Conservation (phyloP, 2,113 vertebrate genomes). For the Tretioscincus oriximinensis region DNA sequence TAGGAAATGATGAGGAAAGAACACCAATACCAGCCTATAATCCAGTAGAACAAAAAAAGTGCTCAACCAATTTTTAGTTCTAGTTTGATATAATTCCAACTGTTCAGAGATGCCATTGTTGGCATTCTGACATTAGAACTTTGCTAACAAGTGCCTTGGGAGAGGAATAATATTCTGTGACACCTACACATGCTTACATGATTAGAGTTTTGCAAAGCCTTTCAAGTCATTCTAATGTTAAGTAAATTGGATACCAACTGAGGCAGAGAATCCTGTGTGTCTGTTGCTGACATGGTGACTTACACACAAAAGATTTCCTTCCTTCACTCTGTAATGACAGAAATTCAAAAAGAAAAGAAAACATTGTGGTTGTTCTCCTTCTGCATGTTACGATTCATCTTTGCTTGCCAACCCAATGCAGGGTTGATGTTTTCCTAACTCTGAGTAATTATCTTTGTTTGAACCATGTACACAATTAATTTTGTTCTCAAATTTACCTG, state of each 20-base stretch:
- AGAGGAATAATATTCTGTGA: slow-evolving; percentile 34
- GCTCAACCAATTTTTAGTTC: slow-evolving; percentile 11
- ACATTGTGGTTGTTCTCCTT: not conserved
- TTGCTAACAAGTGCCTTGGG: slow-evolving; percentile 51
- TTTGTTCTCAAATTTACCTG: no score
- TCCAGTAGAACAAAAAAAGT: slow-evolving; percentile 9
- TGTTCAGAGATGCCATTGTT: slow-evolving; percentile 4
- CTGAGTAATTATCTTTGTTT: no score
- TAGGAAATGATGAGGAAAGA: not conserved
- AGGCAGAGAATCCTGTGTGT: slow-evolving; percentile 42
- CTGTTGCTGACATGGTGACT: slow-evolving; percentile 38
- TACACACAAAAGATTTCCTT: slow-evolving; percentile 20
- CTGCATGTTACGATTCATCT: no score
- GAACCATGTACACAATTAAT: no score
- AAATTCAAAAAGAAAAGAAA: not conserved
- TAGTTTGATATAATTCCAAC: not conserved
- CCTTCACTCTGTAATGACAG: not conserved
- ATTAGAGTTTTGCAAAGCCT: slow-evolving; percentile 13
- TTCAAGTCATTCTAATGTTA: slow-evolving; percentile 46
- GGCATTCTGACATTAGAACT: slow-evolving; percentile 40
- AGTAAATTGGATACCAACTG: slow-evolving; percentile 53
- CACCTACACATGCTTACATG: not conserved
- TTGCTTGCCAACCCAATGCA: no score
- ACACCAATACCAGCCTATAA: not conserved
- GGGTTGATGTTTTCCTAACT: no score